These are phyloP conservation scores for Oreotrochilus melanogaster DNA, from an alignment of 2,113 vertebrate genomes.

Conservation along the genomic window DNA sequence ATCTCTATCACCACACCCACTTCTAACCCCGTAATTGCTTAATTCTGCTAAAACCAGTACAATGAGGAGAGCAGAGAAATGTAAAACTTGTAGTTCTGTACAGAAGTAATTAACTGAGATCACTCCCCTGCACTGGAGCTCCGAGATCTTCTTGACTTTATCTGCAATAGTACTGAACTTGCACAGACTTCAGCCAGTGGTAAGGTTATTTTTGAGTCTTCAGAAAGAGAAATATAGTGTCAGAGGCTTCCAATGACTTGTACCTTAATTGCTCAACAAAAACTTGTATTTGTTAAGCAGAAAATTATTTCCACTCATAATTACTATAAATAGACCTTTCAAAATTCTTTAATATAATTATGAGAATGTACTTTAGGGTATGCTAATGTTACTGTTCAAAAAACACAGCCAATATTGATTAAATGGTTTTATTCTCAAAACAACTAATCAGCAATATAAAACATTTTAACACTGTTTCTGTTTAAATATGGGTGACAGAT, in stretches of 20 bases:
- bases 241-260: not conserved
- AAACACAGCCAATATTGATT: not conserved
- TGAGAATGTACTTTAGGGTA: not conserved
- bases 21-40: not conserved
- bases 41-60: not conserved
- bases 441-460: not conserved
- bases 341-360: not conserved
- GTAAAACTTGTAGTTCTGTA: not conserved
- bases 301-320: not conserved
- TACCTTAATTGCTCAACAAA: not conserved
- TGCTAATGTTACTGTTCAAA: not conserved
- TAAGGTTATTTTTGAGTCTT: not conserved
- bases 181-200: not conserved
- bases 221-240: not conserved
- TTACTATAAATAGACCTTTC: not conserved
- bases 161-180: not conserved
- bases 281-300: not conserved
- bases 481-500: conserved; percentile 43
- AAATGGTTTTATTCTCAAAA: conserved; percentile 54
- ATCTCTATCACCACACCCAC: not conserved
- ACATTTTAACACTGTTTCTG: conserved; percentile 31
- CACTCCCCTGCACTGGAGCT: not conserved
- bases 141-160: not conserved
- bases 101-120: not conserved
- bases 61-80: not conserved